phyloP scores from a whole-genome alignment of 2,797 vertebrate genomes.

The Dromococcyx pavoninus region DNA sequence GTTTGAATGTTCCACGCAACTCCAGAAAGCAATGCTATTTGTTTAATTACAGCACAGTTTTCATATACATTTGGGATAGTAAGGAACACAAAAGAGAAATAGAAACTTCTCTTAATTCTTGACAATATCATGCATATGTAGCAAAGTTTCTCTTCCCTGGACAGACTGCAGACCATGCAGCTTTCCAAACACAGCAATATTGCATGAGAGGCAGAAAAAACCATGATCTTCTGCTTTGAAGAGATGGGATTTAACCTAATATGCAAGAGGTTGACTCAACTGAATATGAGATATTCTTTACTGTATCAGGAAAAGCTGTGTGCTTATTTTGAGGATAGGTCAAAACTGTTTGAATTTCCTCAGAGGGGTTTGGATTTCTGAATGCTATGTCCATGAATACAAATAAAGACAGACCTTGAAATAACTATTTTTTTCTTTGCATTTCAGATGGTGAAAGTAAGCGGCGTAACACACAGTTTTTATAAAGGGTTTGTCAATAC shows the following conservation, averaged over 20 bases:
- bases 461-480: neutral
- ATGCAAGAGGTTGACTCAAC: neutral
- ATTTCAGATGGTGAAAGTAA: neutral
- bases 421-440: neutral
- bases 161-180: neutral
- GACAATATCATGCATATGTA: neutral
- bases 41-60: neutral
- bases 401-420: constrained; percentile 5
- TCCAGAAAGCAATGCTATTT: neutral
- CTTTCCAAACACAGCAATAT: constrained; percentile 24
- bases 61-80: neutral
- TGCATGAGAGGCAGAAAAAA: constrained; percentile 1
- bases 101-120: neutral
- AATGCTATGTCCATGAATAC: neutral
- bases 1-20: neutral
- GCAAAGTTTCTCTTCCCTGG: neutral
- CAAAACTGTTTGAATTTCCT: constrained; percentile 24
- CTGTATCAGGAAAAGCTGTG: neutral
- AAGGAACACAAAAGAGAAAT: neutral
- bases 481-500: neutral
- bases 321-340: neutral
- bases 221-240: constrained; percentile 9
- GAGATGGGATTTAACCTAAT: constrained; percentile 36
- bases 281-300: constrained; percentile 30
- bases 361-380: neutral